phyloP scores from a whole-genome alignment of 2,113 vertebrate genomes.

The Xiphias gladius region DNA sequence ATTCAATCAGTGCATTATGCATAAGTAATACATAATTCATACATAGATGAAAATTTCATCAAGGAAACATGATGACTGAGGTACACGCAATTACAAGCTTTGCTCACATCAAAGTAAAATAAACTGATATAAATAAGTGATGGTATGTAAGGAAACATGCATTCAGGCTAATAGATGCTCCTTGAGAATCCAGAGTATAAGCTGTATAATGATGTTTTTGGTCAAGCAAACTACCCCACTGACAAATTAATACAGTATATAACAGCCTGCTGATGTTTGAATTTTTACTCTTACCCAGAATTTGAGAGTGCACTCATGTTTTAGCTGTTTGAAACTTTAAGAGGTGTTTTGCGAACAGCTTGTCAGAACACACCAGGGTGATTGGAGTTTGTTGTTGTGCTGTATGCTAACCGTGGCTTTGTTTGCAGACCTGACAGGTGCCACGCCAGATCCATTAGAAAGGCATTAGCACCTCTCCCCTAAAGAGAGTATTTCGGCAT shows the following conservation, averaged over 20 bases:
- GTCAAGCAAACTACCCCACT: conserved; percentile 47
- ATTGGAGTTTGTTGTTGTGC: conserved; percentile 42
- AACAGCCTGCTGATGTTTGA: conserved; percentile 42
- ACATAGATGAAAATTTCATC: conserved; percentile 82
- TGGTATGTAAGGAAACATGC: conserved; percentile 74
- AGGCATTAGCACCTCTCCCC: conserved; percentile 61
- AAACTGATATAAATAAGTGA: conserved; percentile 85
- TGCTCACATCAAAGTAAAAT: conserved; percentile 85
- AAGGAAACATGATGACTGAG: conserved; percentile 85
- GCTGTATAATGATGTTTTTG: conserved; percentile 71
- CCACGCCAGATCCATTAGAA: conserved; percentile 51
- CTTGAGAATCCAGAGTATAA: conserved; percentile 37
- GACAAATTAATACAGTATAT: conserved; percentile 40
- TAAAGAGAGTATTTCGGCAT: conserved; percentile 47
- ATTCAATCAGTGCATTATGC: conserved; percentile 80
- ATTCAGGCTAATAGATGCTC: conserved; percentile 68
- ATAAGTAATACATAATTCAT: conserved; percentile 84
- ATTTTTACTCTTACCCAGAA: background rate
- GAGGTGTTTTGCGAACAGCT: conserved; percentile 17
- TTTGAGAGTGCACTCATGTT: conserved; percentile 31
- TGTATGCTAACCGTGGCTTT: conserved; percentile 34
- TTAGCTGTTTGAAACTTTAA: conserved; percentile 30
- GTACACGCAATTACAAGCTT: conserved; percentile 82
- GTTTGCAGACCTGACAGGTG: conserved; percentile 47
- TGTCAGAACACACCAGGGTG: conserved; percentile 34